Base-by-base conservation (phyloP, 2,797 vertebrate genomes). In the Synaphobranchus kaupii region DNA sequence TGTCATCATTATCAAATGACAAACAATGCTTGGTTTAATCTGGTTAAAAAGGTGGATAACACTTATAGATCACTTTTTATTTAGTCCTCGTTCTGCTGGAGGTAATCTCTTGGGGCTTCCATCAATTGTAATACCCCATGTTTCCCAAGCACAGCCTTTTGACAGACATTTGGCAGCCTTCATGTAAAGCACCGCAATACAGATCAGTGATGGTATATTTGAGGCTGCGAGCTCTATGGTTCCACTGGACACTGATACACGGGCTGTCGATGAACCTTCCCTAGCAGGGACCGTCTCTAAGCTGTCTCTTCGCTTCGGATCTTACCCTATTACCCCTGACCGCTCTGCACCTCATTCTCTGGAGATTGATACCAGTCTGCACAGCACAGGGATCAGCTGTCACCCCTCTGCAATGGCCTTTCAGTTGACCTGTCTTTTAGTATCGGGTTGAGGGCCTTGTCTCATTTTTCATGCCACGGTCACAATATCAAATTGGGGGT, bases 301-400 rank as follows among this genome's bases (percentile, higher is more conserved):
- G 68, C 68, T 13, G 28, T 34, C 68, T 71, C n/a, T 34, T n/a
- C n/a, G 3, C n/a, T 34, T n/a, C n/a, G 4, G 28, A 71, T n/a
- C 68, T 71, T 89, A 90, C 90, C 89, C 88, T 84, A 90, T 89
- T 89, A 89, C 82, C 58, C 83, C 90, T 78, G 52, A 85, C 63
- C 50, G 34, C 50, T 34, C 28, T 34, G 39, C 50, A 44, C 28
- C 84, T 87, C 87, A 86, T 88, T 90, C 88, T 87, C 78, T 39
- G 48, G 73, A 88, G 90, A 88, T 87, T 88, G 85, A 90, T 89
- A 85, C 73, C 82, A 81, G 87, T 87, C 87, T 20, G 82, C n/a
- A 73, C 47, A 39, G 86, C 68, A 84, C 84, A 83, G 86, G 83
- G 87, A 88, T 89, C 89, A 90, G 90, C 90, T 89, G 90, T 90